phyloP scores from a whole-genome alignment of 2,797 vertebrate species.

The Heterohyrax brucei region DNA sequence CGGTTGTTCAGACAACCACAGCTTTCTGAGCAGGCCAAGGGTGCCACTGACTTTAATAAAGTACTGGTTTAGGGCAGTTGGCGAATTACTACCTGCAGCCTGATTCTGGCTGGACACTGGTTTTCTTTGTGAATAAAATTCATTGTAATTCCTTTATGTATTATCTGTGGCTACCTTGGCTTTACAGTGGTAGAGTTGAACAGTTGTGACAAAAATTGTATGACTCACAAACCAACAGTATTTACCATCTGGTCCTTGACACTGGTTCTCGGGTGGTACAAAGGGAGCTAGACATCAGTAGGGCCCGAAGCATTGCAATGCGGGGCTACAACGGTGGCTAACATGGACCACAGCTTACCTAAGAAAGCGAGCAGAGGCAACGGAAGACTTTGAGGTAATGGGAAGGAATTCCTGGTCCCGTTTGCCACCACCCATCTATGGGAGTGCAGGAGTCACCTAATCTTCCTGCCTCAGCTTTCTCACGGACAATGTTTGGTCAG shows the following conservation, averaged over 20 bases:
- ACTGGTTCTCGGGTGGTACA: background rate
- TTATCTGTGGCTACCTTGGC: background rate
- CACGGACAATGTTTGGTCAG: background rate
- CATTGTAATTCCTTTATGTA: background rate
- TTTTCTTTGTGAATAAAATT: background rate
- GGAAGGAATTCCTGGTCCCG: background rate
- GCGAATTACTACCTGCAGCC: background rate
- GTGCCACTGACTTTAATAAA: rapidly evolving
- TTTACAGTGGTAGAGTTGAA: rapidly evolving
- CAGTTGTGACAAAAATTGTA: background rate
- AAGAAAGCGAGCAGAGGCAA: rapidly evolving
- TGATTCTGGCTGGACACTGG: background rate
- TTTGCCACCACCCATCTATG: background rate
- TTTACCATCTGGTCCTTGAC: background rate
- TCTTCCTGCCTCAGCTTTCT: background rate
- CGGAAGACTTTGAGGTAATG: rapidly evolving
- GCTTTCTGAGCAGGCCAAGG: rapidly evolving
- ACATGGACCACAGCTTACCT: rapidly evolving
- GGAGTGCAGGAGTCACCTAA: background rate
- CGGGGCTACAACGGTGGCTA: background rate
- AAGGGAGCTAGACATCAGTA: background rate
- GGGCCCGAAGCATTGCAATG: rapidly evolving
- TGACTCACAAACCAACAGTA: no score
- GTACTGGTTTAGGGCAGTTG: background rate
- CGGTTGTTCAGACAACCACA: background rate